A percentile compares a stretch with the other conserved stretches of the same genome.
These are phyloP conservation scores for Eclectus roratus DNA, from an alignment of 2,113 vertebrate genomes.

Conservation along the genomic window DNA sequence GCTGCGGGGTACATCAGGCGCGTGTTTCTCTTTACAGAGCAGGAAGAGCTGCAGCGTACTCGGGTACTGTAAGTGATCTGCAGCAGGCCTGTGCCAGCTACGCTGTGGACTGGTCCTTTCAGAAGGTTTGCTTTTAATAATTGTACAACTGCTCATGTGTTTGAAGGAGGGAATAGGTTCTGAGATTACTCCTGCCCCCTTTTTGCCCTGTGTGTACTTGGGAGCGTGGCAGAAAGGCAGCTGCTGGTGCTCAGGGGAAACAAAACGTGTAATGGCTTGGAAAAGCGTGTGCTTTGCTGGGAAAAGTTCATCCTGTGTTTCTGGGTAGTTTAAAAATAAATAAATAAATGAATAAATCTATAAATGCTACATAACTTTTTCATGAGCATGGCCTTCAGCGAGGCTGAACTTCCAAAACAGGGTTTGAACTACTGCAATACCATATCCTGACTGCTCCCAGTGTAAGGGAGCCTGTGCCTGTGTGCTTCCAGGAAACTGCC, in stretches of 20 bases:
- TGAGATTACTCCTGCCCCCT: constrained; percentile 14
- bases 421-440: constrained; percentile 11
- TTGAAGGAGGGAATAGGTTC: constrained; percentile 42
- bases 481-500: constrained; percentile 15
- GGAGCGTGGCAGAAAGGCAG: background rate
- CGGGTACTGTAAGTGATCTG: background rate
- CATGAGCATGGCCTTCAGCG: constrained; percentile 39
- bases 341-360: background rate
- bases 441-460: background rate
- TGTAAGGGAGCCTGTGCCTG: background rate
- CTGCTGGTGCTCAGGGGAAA: background rate
- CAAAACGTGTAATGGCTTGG: constrained; percentile 42
- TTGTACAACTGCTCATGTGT: background rate
- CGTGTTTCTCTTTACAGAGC: background rate
- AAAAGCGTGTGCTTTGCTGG: constrained; percentile 33
- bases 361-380: constrained; percentile 58
- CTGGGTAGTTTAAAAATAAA: background rate
- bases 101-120: background rate
- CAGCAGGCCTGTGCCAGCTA: background rate
- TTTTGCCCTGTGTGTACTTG: constrained; percentile 30
- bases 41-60: accelerated
- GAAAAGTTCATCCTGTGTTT: constrained; percentile 30
- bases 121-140: constrained; percentile 24
- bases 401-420: constrained; percentile 33
- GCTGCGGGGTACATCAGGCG: accelerated